Conservation (phyloP, 1,140 invertebrate genomes). For the Riptortus pedestris region DNA sequence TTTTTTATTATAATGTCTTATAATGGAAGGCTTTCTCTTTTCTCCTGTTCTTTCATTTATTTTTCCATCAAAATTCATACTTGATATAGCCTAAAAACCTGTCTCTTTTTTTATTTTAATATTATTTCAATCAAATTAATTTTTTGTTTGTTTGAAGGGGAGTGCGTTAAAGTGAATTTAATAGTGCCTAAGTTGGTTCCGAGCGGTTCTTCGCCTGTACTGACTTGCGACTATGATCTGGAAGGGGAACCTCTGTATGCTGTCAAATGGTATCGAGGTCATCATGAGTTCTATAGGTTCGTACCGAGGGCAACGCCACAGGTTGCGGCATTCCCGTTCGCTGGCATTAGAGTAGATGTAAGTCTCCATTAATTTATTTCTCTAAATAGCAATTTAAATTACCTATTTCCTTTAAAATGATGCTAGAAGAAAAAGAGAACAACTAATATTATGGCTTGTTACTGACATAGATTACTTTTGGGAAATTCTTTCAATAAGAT, state of each 20-base stretch:
- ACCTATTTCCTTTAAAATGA: not conserved
- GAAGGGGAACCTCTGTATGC: constrained; percentile 66
- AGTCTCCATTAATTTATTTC: too few relatives aligned
- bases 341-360: constrained; percentile 48
- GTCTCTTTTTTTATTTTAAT: too few relatives aligned
- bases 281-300: constrained; percentile 53
- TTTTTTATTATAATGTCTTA: too few relatives aligned
- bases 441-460: not conserved
- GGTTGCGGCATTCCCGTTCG: constrained; percentile 44
- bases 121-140: too few relatives aligned
- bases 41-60: too few relatives aligned
- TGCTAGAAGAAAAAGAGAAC: not conserved
- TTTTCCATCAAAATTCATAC: too few relatives aligned
- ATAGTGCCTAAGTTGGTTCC: constrained; percentile 53
- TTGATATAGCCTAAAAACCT: too few relatives aligned
- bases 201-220: constrained; percentile 53
- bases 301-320: constrained; percentile 44
- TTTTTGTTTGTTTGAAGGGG: too few relatives aligned
- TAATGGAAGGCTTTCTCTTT: too few relatives aligned
- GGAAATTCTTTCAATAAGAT: too few relatives aligned
- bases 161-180: constrained; percentile 49
- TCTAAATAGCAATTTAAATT: not conserved
- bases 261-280: constrained; percentile 74
- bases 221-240: constrained; percentile 67
- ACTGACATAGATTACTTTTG: too few relatives aligned